phyloP scores from a whole-genome alignment of 2,113 vertebrate genomes.

The Pedionomus torquatus region DNA sequence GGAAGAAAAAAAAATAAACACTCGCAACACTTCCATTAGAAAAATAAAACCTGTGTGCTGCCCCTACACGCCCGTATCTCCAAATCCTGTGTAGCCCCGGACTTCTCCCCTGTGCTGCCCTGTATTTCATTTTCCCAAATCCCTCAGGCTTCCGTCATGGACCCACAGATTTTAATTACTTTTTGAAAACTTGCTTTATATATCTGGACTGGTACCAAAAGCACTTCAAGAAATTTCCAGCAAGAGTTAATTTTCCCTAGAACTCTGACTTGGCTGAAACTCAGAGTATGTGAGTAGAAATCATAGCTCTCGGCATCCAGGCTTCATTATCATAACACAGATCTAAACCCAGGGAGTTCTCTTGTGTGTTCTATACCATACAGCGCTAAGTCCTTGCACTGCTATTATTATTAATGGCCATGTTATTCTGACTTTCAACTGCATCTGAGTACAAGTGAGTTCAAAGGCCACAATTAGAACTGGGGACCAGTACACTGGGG shows the following conservation, averaged over 20 bases:
- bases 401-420: not conserved
- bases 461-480: not conserved
- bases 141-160: not conserved
- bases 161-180: not conserved
- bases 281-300: not conserved
- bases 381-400: fast-evolving
- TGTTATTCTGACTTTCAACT: constrained; percentile 6
- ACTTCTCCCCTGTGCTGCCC: not conserved
- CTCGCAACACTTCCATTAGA: not conserved
- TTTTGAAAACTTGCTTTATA: not conserved
- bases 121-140: not conserved
- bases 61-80: not conserved
- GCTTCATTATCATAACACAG: not conserved
- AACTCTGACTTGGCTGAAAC: constrained; percentile 20
- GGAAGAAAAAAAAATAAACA: not conserved
- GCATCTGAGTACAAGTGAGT: not conserved
- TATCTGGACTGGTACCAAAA: not conserved
- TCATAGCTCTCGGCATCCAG: not conserved
- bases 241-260: constrained; percentile 15
- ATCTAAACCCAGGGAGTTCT: not conserved
- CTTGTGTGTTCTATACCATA: not conserved
- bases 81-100: not conserved
- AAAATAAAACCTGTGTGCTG: not conserved
- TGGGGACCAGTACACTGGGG: not conserved
- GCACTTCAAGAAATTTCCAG: not conserved